Evolutionary conservation across 2,797 vertebrate genomes (phyloP).

Genomic region (Sebastes elongatus): DNA sequence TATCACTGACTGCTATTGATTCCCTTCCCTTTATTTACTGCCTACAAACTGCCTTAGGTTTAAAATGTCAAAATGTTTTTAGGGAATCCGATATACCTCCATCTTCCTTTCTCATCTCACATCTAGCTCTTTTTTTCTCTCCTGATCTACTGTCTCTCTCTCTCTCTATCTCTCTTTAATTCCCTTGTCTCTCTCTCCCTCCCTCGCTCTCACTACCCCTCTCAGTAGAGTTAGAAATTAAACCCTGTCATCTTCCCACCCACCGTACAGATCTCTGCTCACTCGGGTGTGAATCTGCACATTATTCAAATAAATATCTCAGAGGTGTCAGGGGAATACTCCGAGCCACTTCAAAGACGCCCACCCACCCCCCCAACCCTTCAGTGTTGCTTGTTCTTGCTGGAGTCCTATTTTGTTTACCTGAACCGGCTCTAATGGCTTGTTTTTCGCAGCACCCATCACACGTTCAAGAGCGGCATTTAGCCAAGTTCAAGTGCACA

Average conservation of each 20-base stretch:
- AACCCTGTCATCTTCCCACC: slow-evolving; percentile 80
- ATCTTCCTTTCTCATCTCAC: slow-evolving; percentile 61
- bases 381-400: slow-evolving; percentile 74
- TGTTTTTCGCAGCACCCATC: slow-evolving; percentile 72
- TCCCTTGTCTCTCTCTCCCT: slow-evolving; percentile 61
- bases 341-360: slow-evolving; percentile 80
- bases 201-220: slow-evolving; percentile 39
- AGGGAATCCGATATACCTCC: slow-evolving; percentile 73
- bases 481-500: slow-evolving; percentile 71
- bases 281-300: slow-evolving; percentile 77
- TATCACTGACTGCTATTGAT: slow-evolving; percentile 87
- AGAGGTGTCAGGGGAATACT: slow-evolving; percentile 76
- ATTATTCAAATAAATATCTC: slow-evolving; percentile 84
- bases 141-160: slow-evolving; percentile 18
- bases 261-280: slow-evolving; percentile 74
- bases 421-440: slow-evolving; percentile 80
- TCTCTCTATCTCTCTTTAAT: slow-evolving; percentile 29
- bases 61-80: slow-evolving; percentile 86
- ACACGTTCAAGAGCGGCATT: slow-evolving; percentile 67
- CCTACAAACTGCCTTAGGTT: slow-evolving; percentile 81
- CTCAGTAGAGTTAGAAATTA: slow-evolving; percentile 75
- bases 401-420: slow-evolving; percentile 83
- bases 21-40: slow-evolving; percentile 84
- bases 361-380: slow-evolving; percentile 47
- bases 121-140: slow-evolving; percentile 48